Conservation (phyloP, 2,113 vertebrate genomes). For the Malurus elegans region DNA sequence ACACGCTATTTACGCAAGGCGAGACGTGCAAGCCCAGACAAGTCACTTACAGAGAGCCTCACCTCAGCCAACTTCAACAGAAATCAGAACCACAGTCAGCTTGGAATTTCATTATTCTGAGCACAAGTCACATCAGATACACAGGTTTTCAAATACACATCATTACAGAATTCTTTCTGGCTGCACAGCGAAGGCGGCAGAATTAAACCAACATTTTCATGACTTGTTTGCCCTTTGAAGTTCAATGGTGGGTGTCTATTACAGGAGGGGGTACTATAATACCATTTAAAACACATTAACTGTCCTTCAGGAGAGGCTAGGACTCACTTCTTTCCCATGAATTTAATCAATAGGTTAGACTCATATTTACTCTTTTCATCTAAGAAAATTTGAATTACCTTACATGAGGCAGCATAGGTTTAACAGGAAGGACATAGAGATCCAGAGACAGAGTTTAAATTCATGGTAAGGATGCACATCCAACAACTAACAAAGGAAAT, state of each 20-base stretch:
- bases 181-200: not conserved
- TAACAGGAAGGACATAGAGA: not conserved
- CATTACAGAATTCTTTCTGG: constrained; percentile 46
- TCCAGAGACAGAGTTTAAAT: not conserved
- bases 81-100: constrained; percentile 12
- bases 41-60: not conserved
- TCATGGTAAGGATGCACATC: not conserved
- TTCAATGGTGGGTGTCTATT: not conserved
- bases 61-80: not conserved
- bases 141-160: constrained; percentile 12
- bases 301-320: not conserved
- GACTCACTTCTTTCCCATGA: not conserved
- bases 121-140: constrained; percentile 69
- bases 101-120: constrained; percentile 75
- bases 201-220: not conserved
- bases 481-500: not conserved
- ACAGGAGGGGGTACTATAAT: not conserved
- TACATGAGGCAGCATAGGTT: not conserved
- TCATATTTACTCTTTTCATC: not conserved
- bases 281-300: not conserved
- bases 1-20: not conserved
- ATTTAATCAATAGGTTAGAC: not conserved
- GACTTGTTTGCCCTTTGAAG: not conserved
- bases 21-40: constrained; percentile 35
- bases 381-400: not conserved